Percentiles rank a stretch among this genome's conserved stretches.
Conservation (phyloP, 2,888 invertebrate genomes). For the Pseudanteris insignis region DNA sequence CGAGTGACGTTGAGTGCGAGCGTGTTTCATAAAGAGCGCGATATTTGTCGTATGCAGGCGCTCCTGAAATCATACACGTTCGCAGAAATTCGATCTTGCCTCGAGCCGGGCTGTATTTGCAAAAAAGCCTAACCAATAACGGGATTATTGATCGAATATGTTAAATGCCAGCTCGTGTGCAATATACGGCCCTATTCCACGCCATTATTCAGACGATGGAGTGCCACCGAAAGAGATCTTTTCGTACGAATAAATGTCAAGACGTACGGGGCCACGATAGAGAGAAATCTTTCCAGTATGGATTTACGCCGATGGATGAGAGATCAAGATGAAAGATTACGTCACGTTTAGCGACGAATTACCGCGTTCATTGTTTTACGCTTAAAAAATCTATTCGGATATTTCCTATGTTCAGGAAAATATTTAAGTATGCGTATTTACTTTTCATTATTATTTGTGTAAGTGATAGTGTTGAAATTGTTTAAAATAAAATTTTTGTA, state of each 20-base stretch:
- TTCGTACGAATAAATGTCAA: conserved; percentile 19
- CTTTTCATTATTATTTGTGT: too few relatives aligned
- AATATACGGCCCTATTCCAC: conserved; percentile 16
- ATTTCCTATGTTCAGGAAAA: too few relatives aligned
- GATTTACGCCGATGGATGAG: conserved; percentile 10
- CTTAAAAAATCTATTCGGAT: too few relatives aligned
- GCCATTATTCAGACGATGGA: conserved; percentile 25
- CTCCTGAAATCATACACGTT: too few relatives aligned
- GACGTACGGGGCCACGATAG: conserved; percentile 14
- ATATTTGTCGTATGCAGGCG: too few relatives aligned
- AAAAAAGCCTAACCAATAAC: conserved; percentile 32
- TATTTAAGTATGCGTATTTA: too few relatives aligned
- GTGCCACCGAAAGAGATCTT: conserved; percentile 8
- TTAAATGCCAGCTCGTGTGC: conserved; percentile 27
- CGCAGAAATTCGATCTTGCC: too few relatives aligned
- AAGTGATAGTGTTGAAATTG: too few relatives aligned
- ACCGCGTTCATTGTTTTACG: too few relatives aligned
- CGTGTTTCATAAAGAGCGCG: too few relatives aligned
- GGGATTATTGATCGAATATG: conserved; percentile 25
- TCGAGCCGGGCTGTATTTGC: conserved; percentile 4
- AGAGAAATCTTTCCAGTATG: conserved; percentile 12
- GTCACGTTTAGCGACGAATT: conserved; percentile 1
- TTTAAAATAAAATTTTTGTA: too few relatives aligned
- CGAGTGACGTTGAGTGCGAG: too few relatives aligned
- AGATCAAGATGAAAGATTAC: not conserved